Evolutionary conservation across 2,797 vertebrate species (phyloP).

Genomic region (Microcaecilia unicolor): DNA sequence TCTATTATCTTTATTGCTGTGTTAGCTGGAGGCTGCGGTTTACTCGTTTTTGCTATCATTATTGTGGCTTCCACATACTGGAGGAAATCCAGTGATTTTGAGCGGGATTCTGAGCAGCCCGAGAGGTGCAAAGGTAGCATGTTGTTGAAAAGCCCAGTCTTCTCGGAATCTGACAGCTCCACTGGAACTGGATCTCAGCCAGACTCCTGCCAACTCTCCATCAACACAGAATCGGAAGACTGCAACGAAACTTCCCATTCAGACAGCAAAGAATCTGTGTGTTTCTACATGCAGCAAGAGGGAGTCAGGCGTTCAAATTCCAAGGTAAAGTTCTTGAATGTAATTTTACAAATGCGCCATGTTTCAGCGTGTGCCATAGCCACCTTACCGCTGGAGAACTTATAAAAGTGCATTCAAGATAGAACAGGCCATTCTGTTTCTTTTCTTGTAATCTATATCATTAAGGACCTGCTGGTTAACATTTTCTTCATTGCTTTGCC

Average conservation of each 20-base stretch:
- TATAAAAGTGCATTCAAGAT: no score
- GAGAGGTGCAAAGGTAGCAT: neutral
- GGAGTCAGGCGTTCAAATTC: neutral
- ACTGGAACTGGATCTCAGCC: neutral
- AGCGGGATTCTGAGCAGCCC: neutral
- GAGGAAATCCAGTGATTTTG: neutral
- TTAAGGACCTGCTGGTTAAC: no score
- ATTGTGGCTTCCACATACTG: conserved; percentile 45
- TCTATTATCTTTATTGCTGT: conserved; percentile 43
- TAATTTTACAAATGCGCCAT: no score
- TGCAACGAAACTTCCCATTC: neutral
- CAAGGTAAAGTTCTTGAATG: no score
- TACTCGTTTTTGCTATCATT: conserved; percentile 53
- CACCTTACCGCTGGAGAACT: no score
- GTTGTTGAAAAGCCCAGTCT: neutral
- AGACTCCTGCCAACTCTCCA: neutral
- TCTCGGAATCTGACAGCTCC: neutral
- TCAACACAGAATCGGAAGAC: neutral
- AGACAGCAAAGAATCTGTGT: conserved; percentile 10
- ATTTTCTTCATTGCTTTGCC: no score
- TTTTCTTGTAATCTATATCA: no score
- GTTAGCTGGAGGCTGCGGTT: conserved; percentile 45
- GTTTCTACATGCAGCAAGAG: conserved; percentile 33
- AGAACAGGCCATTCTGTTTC: no score
- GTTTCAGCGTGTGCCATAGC: no score